Evolutionary conservation across 1,140 invertebrate species (phyloP), one percentile per base, ranked within the genome.

Genomic region (Apis florea): DNA sequence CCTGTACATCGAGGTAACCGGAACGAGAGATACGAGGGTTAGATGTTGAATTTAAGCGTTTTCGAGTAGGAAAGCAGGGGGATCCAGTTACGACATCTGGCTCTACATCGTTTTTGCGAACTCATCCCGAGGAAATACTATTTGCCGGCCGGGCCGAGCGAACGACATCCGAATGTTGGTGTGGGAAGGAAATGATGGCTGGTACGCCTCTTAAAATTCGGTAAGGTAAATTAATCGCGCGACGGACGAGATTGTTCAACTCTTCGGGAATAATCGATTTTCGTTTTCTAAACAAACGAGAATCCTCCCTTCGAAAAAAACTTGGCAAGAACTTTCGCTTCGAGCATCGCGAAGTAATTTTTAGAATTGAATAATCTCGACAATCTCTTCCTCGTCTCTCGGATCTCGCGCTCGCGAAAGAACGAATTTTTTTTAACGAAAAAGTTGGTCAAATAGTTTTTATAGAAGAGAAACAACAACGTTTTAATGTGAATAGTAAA

Each of bases 31-130:
- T 19, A 56, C 31, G 13, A 51, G 19, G 53, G 26, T 31, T 68
- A 31, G 12, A n/a, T 26, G 9, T 56, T n/a, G 56, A 71, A 71
- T 31, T 54, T 56, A 40, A 71, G 8, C 26, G 53, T 56, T 71
- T 31, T 56, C 69, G 47, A 56, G 69, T 26, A 15, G 6, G 24
- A 31, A 31, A 10, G 2, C 13, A 6, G 6, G 26, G 40, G 31
- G 51, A 71, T 71, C 26, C 26, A 56, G 53, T 71, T 71, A 56
- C 69, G 53, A 71, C 69, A 71, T 54, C 69, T 71, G 69, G 19
- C 19, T 54, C 26, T 31, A 56, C 26, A 54, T n/a, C 19, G 19
- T 54, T 71, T 71, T 71, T 56, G 69, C 69, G 1, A n/a, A 56
- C 26, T 70, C 24, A 17, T 53, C 49, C 17, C 64, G 19, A 19